Evolutionary conservation across 1,140 invertebrate species (phyloP).

Genomic region (Psilanteris sp.): DNA sequence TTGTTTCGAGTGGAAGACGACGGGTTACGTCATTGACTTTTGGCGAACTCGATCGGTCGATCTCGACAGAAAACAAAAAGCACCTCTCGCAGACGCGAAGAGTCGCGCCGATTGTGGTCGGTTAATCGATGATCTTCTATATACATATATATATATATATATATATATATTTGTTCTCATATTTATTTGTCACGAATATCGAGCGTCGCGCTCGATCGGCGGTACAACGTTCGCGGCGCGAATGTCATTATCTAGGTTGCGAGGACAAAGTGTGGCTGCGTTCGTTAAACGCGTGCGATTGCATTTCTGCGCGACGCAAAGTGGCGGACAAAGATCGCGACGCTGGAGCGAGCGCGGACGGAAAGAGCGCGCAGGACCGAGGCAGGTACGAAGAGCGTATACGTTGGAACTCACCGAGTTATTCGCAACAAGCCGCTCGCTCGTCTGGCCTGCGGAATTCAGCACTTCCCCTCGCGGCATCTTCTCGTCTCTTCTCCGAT

Average conservation of each 20-base stretch:
- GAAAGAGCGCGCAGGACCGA: conserved; percentile 1
- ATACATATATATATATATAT: no score
- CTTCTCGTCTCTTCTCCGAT: conserved; percentile 43
- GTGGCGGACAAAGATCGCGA: conserved; percentile 10
- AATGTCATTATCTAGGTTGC: conserved; percentile 12
- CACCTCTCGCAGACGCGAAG: no score
- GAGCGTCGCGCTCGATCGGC: no score
- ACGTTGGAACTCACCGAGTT: conserved; percentile 68
- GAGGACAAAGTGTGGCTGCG: conserved; percentile 13
- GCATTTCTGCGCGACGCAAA: conserved; percentile 24
- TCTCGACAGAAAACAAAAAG: no score
- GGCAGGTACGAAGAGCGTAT: conserved; percentile 36
- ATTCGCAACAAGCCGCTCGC: conserved; percentile 73
- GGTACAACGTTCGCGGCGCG: no score
- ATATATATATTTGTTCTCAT: no score
- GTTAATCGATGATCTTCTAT: no score
- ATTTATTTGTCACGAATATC: no score
- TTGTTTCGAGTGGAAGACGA: no score
- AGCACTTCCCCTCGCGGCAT: conserved; percentile 32
- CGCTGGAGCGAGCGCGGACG: neutral
- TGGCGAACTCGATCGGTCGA: no score
- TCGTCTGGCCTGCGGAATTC: conserved; percentile 68
- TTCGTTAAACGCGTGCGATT: conserved; percentile 24
- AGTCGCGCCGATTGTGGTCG: no score
- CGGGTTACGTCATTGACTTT: no score